These are phyloP conservation scores for Eulemur mongoz DNA, from an alignment of 2,797 vertebrate species.

Conservation along the genomic window DNA sequence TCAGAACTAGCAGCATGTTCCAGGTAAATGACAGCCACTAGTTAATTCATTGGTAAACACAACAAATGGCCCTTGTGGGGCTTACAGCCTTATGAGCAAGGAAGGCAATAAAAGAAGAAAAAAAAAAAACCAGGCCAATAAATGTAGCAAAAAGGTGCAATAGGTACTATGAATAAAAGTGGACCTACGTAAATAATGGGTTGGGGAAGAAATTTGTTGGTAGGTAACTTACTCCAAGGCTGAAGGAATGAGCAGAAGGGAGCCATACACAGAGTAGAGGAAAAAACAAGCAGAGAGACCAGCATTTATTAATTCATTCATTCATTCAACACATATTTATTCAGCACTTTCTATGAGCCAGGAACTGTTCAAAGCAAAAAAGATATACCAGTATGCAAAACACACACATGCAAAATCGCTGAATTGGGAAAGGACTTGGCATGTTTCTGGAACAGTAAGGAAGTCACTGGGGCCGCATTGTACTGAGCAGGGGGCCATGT, in stretches of 20 bases:
- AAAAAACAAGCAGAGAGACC: not conserved
- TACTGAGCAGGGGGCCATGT: not conserved
- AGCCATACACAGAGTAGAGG: not conserved
- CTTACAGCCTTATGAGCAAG: not conserved
- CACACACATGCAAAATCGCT: not conserved
- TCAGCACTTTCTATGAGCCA: not conserved
- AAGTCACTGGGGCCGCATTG: not conserved
- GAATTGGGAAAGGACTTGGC: not conserved
- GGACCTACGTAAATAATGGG: not conserved
- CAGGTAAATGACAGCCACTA: not conserved
- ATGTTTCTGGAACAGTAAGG: not conserved
- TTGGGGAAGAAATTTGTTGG: not conserved
- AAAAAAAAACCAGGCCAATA: not conserved
- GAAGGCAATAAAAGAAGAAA: not conserved
- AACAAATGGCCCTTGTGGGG: not conserved
- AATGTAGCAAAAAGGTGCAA: not conserved
- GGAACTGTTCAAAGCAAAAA: not conserved
- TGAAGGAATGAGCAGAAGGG: constrained; percentile 2
- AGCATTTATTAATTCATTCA: not conserved
- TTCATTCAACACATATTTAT: constrained; percentile 3
- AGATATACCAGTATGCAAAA: not conserved
- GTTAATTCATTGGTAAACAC: not conserved
- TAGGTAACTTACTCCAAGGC: not conserved
- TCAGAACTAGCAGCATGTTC: not conserved
- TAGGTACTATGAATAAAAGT: not conserved